Base-by-base conservation (phyloP, 2,113 vertebrate species). In the Lagopus muta region DNA sequence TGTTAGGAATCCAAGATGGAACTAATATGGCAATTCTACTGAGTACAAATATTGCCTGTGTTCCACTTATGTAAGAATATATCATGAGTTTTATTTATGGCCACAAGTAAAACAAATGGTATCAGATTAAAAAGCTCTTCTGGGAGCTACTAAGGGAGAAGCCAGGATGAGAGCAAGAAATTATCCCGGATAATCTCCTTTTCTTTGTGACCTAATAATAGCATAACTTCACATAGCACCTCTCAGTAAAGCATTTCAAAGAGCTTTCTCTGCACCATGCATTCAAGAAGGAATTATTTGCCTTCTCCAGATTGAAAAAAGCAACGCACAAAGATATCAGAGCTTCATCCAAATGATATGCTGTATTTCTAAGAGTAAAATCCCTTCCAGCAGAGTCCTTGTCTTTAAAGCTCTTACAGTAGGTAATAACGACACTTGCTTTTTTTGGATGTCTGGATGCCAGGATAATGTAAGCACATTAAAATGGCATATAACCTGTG, bases 111-210 rank as follows among this genome's bases (percentile, higher is more conserved):
- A 96, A 71, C 32, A 88, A 90, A 80, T 1, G 2, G 18, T 81
- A 88, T 47, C 19, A 60, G 48, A 77, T 58, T 42, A 0, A 28
- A 70, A 58, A 47, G 22, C 88, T 67, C 48, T 81, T 66, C 52
- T 2, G 11, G 83, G 57, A 93, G 20, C 7, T 78, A 71, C 40
- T 28, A 54, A 64, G 21, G 76, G 7, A 91, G 8, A 90, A 91
- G 27, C 27, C 42, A 91, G 60, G 57, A 65, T 10, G 10, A 88
- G 21, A 91, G 5, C 24, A 88, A 92, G 69, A 81, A 88, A 83
- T 92, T 55, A 86, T 27, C n/a, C 43, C 1, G 1, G 18, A 65
- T 80, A 92, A 94, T 80, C 57, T 10, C 55, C 17, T 55, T 89
- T 88, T 55, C 50, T 72, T 90, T 43, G 42, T 65, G 47, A 72